Evolutionary conservation across 2,113 vertebrate species (phyloP).

Genomic region (Xiphophorus maculatus): DNA sequence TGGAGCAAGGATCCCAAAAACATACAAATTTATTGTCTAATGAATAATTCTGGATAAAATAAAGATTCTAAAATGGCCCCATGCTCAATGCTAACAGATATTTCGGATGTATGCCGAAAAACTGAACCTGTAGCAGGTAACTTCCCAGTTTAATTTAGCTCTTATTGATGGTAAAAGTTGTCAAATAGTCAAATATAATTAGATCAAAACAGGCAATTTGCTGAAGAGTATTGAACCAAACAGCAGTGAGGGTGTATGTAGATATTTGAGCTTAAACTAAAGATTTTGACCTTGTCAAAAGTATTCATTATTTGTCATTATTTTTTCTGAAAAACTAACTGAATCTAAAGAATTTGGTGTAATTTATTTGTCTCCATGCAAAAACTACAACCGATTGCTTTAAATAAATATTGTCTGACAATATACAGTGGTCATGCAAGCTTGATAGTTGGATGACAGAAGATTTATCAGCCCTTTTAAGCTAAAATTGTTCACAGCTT

Average conservation of each 20-base stretch:
- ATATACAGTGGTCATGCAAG: too few relatives aligned
- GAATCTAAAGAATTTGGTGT: neutral
- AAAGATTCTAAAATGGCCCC: neutral
- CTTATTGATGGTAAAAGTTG: neutral
- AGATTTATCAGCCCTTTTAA: conserved; percentile 16
- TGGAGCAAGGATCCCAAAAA: too few relatives aligned
- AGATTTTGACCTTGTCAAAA: too few relatives aligned
- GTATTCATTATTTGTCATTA: neutral
- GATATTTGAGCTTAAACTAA: neutral
- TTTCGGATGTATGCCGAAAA: too few relatives aligned
- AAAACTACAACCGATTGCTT: conserved; percentile 6
- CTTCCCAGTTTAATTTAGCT: too few relatives aligned
- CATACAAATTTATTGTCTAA: neutral
- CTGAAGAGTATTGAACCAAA: neutral
- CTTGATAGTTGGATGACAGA: neutral
- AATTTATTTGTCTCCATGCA: conserved; percentile 12
- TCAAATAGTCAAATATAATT: neutral
- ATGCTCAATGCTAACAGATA: too few relatives aligned
- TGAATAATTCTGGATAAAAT: neutral
- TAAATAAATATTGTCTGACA: neutral
- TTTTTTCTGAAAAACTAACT: neutral
- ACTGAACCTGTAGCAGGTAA: too few relatives aligned
- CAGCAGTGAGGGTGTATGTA: neutral
- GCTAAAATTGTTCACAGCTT: conserved; percentile 17
- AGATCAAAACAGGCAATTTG: neutral